Conservation (phyloP, 1,140 invertebrate species). For the Drosophila bocki region DNA sequence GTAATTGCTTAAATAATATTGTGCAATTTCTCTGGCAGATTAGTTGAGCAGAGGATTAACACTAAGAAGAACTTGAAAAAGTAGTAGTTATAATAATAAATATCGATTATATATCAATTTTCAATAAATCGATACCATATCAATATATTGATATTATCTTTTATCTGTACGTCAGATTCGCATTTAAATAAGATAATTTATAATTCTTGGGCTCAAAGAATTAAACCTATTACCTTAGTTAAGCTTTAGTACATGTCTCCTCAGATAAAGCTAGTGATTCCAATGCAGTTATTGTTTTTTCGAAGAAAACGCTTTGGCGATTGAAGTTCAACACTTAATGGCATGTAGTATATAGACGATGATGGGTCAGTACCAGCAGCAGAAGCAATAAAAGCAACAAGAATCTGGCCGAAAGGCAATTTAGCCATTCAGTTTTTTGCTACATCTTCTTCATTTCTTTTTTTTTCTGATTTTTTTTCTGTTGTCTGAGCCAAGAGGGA, state of each 20-base stretch:
- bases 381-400: conserved; percentile 22
- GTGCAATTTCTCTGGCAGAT: background rate
- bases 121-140: too few species aligned
- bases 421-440: conserved; percentile 41
- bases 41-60: background rate
- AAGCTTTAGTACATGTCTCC: too few species aligned
- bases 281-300: conserved; percentile 21
- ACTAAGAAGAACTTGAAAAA: background rate
- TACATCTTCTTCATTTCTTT: conserved; percentile 14
- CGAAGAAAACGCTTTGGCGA: conserved; percentile 3
- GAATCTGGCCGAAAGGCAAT: conserved; percentile 46
- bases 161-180: background rate
- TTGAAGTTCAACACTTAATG: conserved; percentile 36
- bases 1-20: conserved; percentile 15
- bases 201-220: background rate
- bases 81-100: background rate
- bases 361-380: conserved; percentile 32
- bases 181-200: background rate
- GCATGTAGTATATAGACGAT: conserved; percentile 30
- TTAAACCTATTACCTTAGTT: background rate
- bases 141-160: background rate
- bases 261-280: conserved; percentile 16
- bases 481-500: conserved; percentile 34
- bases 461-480: conserved; percentile 1
- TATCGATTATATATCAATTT: too few species aligned